Conservation (phyloP, 1,140 invertebrate species). For the Pteromalus puparum region DNA sequence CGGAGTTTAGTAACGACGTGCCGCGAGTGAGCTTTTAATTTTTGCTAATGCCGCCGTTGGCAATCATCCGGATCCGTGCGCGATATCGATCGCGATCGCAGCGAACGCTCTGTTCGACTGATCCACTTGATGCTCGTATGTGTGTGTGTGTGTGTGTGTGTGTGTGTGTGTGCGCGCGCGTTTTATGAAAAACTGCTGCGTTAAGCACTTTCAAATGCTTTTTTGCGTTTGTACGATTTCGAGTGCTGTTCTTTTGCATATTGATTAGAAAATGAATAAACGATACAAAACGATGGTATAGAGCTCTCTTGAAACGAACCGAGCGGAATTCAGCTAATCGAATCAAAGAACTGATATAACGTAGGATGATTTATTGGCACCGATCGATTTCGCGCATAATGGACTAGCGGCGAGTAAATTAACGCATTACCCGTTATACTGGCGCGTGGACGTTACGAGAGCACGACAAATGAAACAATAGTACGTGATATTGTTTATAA, state of each 20-base stretch:
- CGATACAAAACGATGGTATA: neutral
- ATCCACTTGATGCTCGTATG: neutral
- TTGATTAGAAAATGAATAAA: neutral
- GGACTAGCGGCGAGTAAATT: neutral
- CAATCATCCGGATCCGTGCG: neutral
- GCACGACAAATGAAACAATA: neutral
- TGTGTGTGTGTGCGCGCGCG: too few species aligned
- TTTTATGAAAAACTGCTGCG: too few species aligned
- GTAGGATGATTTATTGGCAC: neutral
- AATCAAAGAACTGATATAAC: neutral
- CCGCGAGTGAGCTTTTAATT: slow-evolving; percentile 12
- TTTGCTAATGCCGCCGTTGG: neutral
- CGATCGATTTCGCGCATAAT: neutral
- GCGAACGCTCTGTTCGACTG: too few species aligned
- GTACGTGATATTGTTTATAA: too few species aligned
- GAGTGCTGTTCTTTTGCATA: too few species aligned
- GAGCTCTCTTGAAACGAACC: neutral
- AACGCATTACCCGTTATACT: neutral
- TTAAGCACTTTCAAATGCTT: too few species aligned
- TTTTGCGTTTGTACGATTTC: too few species aligned
- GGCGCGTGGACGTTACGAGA: too few species aligned
- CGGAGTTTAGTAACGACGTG: neutral
- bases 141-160: too few species aligned
- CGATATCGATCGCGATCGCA: neutral
- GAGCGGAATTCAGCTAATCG: neutral